Conservation (phyloP, 2,797 vertebrate species). For the Phalanger gymnotis region DNA sequence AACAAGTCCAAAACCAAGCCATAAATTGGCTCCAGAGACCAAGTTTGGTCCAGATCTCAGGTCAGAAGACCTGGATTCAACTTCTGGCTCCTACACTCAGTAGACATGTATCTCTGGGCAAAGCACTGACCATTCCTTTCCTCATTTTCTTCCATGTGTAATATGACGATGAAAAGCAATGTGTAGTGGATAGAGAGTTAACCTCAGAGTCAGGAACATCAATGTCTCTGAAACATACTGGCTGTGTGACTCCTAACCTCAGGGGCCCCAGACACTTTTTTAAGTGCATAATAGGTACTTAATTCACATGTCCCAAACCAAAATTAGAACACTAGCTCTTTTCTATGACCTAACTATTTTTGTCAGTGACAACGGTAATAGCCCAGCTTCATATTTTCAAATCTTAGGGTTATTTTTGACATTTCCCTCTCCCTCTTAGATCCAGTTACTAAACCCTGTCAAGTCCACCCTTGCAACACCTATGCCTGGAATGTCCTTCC, state of each 20-base stretch:
- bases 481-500: not conserved
- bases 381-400: not conserved
- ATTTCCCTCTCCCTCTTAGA: not conserved
- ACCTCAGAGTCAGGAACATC: not conserved
- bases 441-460: not conserved
- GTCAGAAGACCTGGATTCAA: not conserved
- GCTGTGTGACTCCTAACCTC: not conserved
- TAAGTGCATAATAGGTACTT: not conserved
- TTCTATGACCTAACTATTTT: not conserved
- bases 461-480: not conserved
- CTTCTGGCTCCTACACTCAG: not conserved
- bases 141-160: not conserved
- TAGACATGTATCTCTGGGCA: not conserved
- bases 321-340: not conserved
- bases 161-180: not conserved
- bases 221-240: not conserved
- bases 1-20: not conserved
- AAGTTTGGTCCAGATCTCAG: not conserved
- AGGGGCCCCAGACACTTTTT: not conserved
- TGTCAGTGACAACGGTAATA: not conserved
- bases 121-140: not conserved
- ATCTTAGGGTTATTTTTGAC: not conserved
- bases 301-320: not conserved
- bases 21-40: not conserved
- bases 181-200: not conserved